Percentiles rank a stretch among this genome's conserved stretches.
These are phyloP conservation scores for Pteronotus mesoamericanus DNA, from an alignment of 2,797 vertebrate species.

Conservation along the genomic window DNA sequence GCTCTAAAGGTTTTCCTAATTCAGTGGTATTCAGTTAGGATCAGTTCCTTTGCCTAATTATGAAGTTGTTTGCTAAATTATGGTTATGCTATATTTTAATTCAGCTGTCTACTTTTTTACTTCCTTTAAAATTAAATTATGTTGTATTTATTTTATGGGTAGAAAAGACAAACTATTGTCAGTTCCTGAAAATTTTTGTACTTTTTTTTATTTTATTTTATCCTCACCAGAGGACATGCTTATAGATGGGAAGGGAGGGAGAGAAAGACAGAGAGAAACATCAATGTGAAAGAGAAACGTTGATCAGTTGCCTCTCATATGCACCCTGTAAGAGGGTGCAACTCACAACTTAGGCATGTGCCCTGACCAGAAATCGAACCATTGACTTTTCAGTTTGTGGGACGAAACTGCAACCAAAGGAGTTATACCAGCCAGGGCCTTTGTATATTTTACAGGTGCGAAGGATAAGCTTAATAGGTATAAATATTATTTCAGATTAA, in stretches of 20 bases:
- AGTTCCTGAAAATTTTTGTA: constrained; percentile 45
- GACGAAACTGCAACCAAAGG: no score
- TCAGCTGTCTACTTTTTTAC: not conserved
- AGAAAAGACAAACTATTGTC: constrained; percentile 52
- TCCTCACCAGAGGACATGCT: no score
- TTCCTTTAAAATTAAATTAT: not conserved
- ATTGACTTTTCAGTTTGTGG: no score
- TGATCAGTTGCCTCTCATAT: no score
- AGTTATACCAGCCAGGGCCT: not conserved
- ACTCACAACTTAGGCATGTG: no score
- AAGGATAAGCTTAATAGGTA: constrained; percentile 47
- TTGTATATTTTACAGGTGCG: constrained; percentile 45
- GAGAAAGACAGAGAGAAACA: no score
- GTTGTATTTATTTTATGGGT: constrained; percentile 30
- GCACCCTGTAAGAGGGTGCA: no score
- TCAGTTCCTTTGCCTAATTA: constrained; percentile 24
- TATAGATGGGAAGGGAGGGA: no score
- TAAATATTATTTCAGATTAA: constrained; percentile 38
- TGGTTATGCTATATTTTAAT: not conserved
- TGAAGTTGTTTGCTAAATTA: not conserved
- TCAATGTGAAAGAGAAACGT: no score
- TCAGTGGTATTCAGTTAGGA: not conserved
- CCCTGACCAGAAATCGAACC: no score
- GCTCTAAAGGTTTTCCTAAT: not conserved
- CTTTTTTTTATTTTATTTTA: not conserved